These are phyloP conservation scores for Herminia tarsipennalis DNA, from an alignment of 2,888 invertebrate species.

Conservation along the genomic window DNA sequence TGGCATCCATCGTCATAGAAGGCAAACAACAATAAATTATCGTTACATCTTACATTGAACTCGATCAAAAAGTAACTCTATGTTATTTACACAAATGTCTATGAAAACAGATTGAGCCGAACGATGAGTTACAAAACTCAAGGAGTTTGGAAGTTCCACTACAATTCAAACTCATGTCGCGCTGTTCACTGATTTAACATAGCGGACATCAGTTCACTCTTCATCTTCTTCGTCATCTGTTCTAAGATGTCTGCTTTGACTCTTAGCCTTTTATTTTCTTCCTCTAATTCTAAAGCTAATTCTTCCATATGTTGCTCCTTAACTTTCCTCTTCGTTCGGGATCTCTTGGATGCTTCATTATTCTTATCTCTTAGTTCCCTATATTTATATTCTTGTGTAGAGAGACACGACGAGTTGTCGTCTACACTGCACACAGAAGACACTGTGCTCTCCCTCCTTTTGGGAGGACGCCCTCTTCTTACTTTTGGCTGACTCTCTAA, in stretches of 20 bases:
- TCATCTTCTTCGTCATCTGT: constrained; percentile 87
- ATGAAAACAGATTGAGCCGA: constrained; percentile 48
- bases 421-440: constrained; percentile 76
- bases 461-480: constrained; percentile 84
- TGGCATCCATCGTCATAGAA: constrained; percentile 43
- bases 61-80: constrained; percentile 20
- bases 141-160: constrained; percentile 41
- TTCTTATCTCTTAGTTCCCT: constrained; percentile 90
- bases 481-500: constrained; percentile 74
- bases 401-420: constrained; percentile 70
- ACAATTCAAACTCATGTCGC: constrained; percentile 23
- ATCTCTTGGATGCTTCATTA: constrained; percentile 91
- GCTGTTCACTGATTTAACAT: constrained; percentile 84
- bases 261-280: constrained; percentile 87
- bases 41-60: constrained; percentile 29
- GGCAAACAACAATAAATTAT: constrained; percentile 24
- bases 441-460: constrained; percentile 77
- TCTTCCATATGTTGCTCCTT: constrained; percentile 84
- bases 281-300: constrained; percentile 84
- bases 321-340: constrained; percentile 89
- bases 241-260: constrained; percentile 89
- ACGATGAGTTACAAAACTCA: constrained; percentile 51
- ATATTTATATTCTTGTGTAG: constrained; percentile 84
- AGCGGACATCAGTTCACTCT: constrained; percentile 87
- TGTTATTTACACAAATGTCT: constrained; percentile 38